Evolutionary conservation across 2,888 invertebrate genomes (phyloP).

Genomic region (Metacarcinus magister): DNA sequence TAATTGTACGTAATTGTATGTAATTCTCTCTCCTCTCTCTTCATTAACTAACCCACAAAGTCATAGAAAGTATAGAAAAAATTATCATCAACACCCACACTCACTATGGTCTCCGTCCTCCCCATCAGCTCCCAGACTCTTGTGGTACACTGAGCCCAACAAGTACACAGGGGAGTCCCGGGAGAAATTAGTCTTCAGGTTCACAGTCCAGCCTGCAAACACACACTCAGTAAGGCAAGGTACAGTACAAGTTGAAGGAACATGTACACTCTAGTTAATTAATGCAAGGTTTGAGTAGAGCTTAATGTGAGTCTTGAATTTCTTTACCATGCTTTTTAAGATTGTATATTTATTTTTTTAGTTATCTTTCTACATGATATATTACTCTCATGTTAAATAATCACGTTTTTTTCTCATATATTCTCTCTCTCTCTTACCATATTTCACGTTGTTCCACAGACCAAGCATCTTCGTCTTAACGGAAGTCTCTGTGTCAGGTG

Average conservation of each 20-base stretch:
- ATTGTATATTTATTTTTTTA: no score
- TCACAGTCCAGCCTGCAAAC: conserved; percentile 89
- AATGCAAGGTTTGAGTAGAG: no score
- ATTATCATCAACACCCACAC: neutral
- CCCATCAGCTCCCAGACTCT: conserved; percentile 86
- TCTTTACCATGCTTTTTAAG: no score
- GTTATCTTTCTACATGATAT: neutral
- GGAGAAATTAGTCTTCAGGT: conserved; percentile 87
- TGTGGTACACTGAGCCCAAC: conserved; percentile 92
- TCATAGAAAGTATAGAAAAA: neutral
- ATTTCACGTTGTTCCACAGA: conserved; percentile 96
- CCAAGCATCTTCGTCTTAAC: conserved; percentile 93
- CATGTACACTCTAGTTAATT: no score
- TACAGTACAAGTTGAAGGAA: neutral
- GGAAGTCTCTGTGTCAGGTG: conserved; percentile 76
- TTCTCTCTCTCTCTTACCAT: conserved; percentile 87
- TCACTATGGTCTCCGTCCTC: conserved; percentile 64
- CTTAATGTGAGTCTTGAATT: no score
- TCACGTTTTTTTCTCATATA: neutral
- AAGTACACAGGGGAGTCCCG: conserved; percentile 94
- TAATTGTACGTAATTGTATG: no score
- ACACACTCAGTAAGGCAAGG: neutral
- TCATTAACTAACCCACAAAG: neutral
- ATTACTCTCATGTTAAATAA: neutral
- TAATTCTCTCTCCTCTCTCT: neutral